Evolutionary conservation across 2,113 vertebrate genomes (phyloP), one percentile per base, ranked within the genome.

Genomic region (Oryzias celebensis): DNA sequence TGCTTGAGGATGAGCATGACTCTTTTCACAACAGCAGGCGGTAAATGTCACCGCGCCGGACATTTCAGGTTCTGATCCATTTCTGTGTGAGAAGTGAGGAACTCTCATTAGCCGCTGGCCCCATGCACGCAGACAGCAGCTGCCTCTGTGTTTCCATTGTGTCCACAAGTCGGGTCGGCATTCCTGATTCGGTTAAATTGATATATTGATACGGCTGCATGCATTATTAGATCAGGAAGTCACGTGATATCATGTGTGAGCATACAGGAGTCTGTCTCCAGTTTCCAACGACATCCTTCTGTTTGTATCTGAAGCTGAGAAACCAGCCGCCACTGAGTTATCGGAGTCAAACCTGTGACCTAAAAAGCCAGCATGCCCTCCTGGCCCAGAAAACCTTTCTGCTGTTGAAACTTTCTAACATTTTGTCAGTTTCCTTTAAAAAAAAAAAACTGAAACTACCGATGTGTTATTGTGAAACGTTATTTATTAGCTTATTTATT

Each of bases 1-100:
- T 75, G 88, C 85, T 90, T 83, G 85, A 80, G 87, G 84, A 83
- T 31, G 56, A 71, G 52, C 72, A 65, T 83, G 81, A 81, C 83
- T 75, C 75, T 75, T 67, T 75, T 23, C 65, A 75, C 68, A 67
- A 71, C 77, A 87, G 64, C 63, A 77, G 77, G 60, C 62, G 4
- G 77, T 60, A 13, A 71, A 71, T 31, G 14, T 60, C 59, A 63
- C 62, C 18, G 47, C 17, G 24, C 44, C 1, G 28, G 71, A 87
- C 87, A 89, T 89, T 84, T 88, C 65, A 85, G 72, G 80, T 82
- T 78, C 71, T 10, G 71, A 78, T 78, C 74, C 78, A 64, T 65
- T 68, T 73, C 80, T 78, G 71, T 73, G 63, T 54, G 70, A 58
- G 14, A 75, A 24, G 52, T 81, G 68, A 80, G 61, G 75, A 58